Base-by-base conservation (phyloP, 2,888 invertebrate species). In the Smittia aterrima region DNA sequence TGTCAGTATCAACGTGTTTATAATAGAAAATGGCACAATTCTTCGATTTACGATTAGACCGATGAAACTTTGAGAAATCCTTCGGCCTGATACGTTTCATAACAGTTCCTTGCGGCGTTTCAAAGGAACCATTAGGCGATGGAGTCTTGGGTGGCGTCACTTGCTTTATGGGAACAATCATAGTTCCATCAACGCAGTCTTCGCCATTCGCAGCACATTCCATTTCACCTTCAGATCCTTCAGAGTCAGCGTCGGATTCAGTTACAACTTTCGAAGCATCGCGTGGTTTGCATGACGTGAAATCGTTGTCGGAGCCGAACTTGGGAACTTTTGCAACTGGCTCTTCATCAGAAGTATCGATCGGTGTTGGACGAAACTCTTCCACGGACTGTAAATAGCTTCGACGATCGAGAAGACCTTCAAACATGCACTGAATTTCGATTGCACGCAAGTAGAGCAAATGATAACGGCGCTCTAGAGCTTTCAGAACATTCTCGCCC, bases 341-440 rank as follows among this genome's bases (percentile, higher is more conserved):
- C 79, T 91, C 92, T 83, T 90, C 90, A 86, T 91, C 90, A 11
- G 74, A 47, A 79, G 89, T 89, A 80, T 90, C 89, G 75, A 88
- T 88, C 71, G 82, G 82, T 78, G 82, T 1, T 11, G 58, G 22
- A 13, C 41, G 70, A 70, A 53, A 70, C 2, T 70, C 53, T 53
- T 53, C 70, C 20, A 16, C 20, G 2, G 53, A 6, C 20, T 70
- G 24, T 25, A 32, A 85, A 79, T 86, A 88, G 79, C 87, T 87
- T 80, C 89, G 87, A 81, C 87, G 88, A 77, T 89, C 86, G 76
- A 90, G 86, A 76, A 92, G 87, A 77, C 90, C 90, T 82, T 96
- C 96, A 80, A 96, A 86, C 82, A 93, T 90, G 84, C 92, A 93
- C 86, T 95, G 94, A 89, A 95, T 92, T 88, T 96, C 96, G 79